Evolutionary conservation across 2,888 invertebrate genomes (phyloP).

Genomic region (Agonum fuliginosum): DNA sequence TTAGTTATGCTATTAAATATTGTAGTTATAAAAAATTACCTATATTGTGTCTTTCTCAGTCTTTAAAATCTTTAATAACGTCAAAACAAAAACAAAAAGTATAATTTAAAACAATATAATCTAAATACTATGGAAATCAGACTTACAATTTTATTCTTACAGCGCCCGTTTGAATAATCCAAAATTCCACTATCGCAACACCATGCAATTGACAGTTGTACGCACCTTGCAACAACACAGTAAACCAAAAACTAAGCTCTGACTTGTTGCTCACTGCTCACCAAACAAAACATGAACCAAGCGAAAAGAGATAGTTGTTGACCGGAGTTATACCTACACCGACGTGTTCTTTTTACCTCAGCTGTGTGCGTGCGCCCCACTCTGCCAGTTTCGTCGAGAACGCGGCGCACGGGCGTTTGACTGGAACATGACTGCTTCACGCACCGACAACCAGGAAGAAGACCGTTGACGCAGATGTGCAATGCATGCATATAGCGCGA

Average conservation of each 20-base stretch:
- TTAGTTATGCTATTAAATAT: too few species aligned
- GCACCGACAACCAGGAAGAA: constrained; percentile 6
- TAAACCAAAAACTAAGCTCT: constrained; percentile 10
- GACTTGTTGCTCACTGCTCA: not conserved
- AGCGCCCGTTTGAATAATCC: not conserved
- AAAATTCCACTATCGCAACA: not conserved
- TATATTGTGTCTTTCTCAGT: not conserved
- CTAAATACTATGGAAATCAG: too few species aligned
- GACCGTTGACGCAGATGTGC: not conserved
- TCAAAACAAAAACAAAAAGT: not conserved
- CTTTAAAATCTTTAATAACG: not conserved
- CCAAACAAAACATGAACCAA: constrained; percentile 4
- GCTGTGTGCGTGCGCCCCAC: constrained; percentile 39
- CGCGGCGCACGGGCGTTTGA: constrained; percentile 19
- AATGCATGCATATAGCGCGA: too few species aligned
- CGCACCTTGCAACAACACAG: not conserved
- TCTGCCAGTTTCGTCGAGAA: too few species aligned
- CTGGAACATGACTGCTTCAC: constrained; percentile 51
- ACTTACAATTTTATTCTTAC: too few species aligned
- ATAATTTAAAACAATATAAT: not conserved
- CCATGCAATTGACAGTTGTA: constrained; percentile 18
- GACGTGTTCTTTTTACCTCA: constrained; percentile 8
- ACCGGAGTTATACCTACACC: constrained; percentile 49
- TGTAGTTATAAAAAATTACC: too few species aligned
- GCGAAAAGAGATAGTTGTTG: constrained; percentile 55